A percentile compares a stretch with the other conserved stretches of the same genome.
These are phyloP conservation scores for Apocrypta bakeri DNA, from an alignment of 1,140 invertebrate species.

Conservation along the genomic window DNA sequence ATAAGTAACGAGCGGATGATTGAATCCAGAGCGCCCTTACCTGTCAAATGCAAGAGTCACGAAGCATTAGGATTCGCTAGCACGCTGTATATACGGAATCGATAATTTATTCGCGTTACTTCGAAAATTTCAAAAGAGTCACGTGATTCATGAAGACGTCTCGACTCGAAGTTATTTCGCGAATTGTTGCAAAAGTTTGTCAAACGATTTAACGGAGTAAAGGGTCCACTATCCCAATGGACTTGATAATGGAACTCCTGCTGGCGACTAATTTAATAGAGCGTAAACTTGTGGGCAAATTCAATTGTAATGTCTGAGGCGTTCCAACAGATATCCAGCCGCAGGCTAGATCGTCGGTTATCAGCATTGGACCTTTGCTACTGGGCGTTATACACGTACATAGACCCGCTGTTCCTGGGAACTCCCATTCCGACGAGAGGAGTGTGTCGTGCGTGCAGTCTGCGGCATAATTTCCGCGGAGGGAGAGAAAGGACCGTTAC, in stretches of 20 bases:
- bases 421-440: conserved; percentile 54
- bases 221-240: not conserved
- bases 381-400: not conserved
- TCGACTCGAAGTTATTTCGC: too few relatives aligned
- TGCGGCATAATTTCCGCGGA: conserved; percentile 56
- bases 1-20: conserved; percentile 19
- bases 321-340: not conserved
- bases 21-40: not conserved
- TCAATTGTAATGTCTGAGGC: conserved; percentile 1
- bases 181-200: not conserved
- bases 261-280: not conserved
- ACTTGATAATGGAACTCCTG: not conserved
- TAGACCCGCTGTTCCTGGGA: conserved; percentile 43
- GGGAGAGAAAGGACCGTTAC: conserved; percentile 49
- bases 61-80: not conserved
- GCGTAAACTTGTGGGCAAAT: not conserved
- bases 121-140: not conserved
- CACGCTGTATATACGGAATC: not conserved
- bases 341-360: conserved; percentile 13
- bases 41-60: not conserved
- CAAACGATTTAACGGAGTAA: not conserved
- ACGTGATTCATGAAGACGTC: not conserved
- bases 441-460: conserved; percentile 53
- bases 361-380: conserved; percentile 5
- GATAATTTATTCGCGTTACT: not conserved